Evolutionary conservation across 2,888 invertebrate species (phyloP).

Genomic region (Drosophila lacicola): DNA sequence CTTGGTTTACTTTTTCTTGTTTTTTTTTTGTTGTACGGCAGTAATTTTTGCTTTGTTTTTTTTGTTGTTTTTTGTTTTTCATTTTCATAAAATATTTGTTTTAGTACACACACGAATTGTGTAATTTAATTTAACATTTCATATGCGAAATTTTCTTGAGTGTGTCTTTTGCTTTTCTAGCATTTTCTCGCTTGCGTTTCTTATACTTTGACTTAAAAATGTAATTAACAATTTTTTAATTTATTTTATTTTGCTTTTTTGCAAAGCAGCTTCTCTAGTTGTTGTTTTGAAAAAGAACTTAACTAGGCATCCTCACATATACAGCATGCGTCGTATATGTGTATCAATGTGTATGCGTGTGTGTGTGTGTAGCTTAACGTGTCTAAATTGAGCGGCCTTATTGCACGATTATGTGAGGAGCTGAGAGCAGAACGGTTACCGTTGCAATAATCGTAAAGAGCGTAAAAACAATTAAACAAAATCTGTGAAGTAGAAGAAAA

Average conservation of each 20-base stretch:
- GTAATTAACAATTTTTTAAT: constrained; percentile 82
- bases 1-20: constrained; percentile 3
- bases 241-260: constrained; percentile 48
- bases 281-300: constrained; percentile 68
- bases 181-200: constrained; percentile 31
- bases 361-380: constrained; percentile 55
- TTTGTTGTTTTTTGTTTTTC: constrained; percentile 54
- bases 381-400: constrained; percentile 85
- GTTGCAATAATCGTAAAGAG: constrained; percentile 97
- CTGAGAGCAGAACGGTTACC: constrained; percentile 94
- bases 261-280: constrained; percentile 66
- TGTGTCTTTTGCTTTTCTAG: constrained; percentile 4
- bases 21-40: constrained; percentile 75
- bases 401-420: constrained; percentile 98
- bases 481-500: constrained; percentile 86
- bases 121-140: constrained; percentile 29
- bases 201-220: constrained; percentile 78
- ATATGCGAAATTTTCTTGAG: constrained; percentile 50
- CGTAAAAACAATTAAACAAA: constrained; percentile 98
- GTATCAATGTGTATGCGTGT: constrained; percentile 20
- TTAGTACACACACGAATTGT: constrained; percentile 40
- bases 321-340: constrained; percentile 10
- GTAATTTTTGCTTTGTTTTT: constrained; percentile 71
- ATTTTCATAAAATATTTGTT: constrained; percentile 50
- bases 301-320: constrained; percentile 52